phyloP scores from a whole-genome alignment of 2,113 vertebrate genomes.

The Plecturocebus donacophilus region DNA sequence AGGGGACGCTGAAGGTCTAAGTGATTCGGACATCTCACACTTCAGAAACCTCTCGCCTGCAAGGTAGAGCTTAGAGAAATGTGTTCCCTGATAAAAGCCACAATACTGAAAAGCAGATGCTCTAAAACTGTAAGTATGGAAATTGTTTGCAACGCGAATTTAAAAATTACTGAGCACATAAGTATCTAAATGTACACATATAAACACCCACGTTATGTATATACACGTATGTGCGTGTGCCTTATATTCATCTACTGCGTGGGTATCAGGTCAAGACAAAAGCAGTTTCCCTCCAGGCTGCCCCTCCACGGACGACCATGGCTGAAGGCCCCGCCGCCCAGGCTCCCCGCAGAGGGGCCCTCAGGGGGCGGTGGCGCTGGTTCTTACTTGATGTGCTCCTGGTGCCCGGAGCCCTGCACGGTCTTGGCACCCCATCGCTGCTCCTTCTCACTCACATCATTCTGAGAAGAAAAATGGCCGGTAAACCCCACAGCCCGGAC shows the following conservation, averaged over 20 bases:
- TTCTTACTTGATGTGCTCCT: slow-evolving; percentile 97
- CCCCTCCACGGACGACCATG: neutral
- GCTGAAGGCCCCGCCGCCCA: neutral
- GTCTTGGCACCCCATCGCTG: slow-evolving; percentile 99
- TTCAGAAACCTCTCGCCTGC: neutral
- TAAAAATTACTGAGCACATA: rapidly evolving
- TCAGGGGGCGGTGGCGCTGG: rapidly evolving
- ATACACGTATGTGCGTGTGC: too few relatives aligned
- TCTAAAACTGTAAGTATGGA: rapidly evolving
- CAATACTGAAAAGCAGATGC: neutral
- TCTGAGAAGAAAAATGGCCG: slow-evolving; percentile 83
- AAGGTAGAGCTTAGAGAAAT: neutral
- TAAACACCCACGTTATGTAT: rapidly evolving
- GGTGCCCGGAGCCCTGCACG: slow-evolving; percentile 95
- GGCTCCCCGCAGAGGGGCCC: neutral
- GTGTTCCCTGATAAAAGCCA: rapidly evolving
- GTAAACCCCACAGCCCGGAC: neutral
- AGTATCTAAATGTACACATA: too few relatives aligned
- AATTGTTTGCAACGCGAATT: rapidly evolving
- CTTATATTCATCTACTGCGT: neutral
- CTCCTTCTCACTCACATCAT: slow-evolving; percentile 96
- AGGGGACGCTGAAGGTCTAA: neutral
- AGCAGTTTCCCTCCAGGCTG: neutral
- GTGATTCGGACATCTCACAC: neutral
- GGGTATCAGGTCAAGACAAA: neutral